Evolutionary conservation across 2,888 invertebrate genomes (phyloP).

Genomic region (Chrysolina americana): DNA sequence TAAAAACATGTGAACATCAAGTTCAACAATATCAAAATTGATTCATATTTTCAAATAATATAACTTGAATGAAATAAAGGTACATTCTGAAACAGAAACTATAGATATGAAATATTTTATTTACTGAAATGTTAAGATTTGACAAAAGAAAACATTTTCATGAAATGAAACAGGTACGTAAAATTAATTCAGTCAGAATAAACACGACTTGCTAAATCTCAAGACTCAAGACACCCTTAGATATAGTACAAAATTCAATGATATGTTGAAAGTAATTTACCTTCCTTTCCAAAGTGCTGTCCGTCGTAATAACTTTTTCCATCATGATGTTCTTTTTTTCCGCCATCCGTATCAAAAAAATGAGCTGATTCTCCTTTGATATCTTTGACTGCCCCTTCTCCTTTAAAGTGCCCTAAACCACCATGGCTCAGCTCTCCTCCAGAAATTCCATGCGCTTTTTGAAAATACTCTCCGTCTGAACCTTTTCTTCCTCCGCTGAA

Average conservation of each 20-base stretch:
- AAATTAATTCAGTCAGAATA: too few species aligned
- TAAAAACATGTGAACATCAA: too few species aligned
- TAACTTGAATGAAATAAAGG: too few species aligned
- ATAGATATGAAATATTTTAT: too few species aligned
- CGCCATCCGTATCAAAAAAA: slow-evolving; percentile 73
- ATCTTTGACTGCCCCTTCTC: slow-evolving; percentile 68
- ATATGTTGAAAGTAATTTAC: slow-evolving; percentile 62
- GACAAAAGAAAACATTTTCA: too few species aligned
- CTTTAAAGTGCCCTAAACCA: slow-evolving; percentile 70
- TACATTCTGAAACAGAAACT: too few species aligned
- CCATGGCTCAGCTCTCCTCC: slow-evolving; percentile 74
- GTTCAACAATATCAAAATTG: too few species aligned
- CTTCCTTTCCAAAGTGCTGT: slow-evolving; percentile 74
- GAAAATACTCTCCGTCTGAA: slow-evolving; percentile 71
- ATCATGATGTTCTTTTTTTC: slow-evolving; percentile 74
- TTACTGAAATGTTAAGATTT: too few species aligned
- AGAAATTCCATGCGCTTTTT: slow-evolving; percentile 72
- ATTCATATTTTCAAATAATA: too few species aligned
- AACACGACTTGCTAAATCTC: too few species aligned
- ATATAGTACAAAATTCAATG: background rate
- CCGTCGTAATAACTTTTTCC: slow-evolving; percentile 75
- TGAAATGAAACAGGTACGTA: too few species aligned
- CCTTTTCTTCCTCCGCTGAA: slow-evolving; percentile 75
- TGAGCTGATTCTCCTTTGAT: slow-evolving; percentile 70
- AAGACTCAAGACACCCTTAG: background rate